Conservation (phyloP, 1,140 invertebrate genomes). For the Drosophila persimilis region DNA sequence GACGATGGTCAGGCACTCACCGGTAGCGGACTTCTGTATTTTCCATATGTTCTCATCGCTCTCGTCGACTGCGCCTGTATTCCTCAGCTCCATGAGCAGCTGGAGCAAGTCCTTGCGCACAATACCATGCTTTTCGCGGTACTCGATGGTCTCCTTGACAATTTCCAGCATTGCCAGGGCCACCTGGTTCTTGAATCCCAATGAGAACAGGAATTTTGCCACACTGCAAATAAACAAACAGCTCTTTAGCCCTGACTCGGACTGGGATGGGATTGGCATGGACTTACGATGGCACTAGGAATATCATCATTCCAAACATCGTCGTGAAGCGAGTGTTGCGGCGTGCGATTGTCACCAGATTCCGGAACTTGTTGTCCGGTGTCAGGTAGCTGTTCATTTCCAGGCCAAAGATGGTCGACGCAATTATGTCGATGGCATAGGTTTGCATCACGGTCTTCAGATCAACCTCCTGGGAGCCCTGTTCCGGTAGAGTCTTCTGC, state of each 20-base stretch:
- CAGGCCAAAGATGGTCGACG: conserved; percentile 69
- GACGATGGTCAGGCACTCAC: conserved; percentile 8
- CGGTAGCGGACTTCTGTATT: conserved; percentile 48
- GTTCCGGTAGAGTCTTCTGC: conserved; percentile 43
- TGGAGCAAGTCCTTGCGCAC: conserved; percentile 85
- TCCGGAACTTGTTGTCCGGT: conserved; percentile 67
- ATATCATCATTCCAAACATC: conserved; percentile 53
- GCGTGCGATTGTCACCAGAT: conserved; percentile 26
- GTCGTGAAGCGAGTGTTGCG: conserved; percentile 17
- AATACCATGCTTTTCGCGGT: conserved; percentile 84
- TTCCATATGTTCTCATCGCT: conserved; percentile 67
- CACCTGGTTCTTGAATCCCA: conserved; percentile 52
- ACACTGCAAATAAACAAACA: conserved; percentile 27
- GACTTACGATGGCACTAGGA: conserved; percentile 70
- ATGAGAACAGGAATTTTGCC: conserved; percentile 39
- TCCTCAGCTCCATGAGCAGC: conserved; percentile 84
- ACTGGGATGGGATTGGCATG: accelerated
- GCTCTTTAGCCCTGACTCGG: background rate
- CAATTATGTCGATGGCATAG: conserved; percentile 76
- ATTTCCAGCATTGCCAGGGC: conserved; percentile 63
- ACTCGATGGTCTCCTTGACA: conserved; percentile 84
- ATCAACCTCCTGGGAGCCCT: conserved; percentile 52
- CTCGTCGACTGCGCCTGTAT: conserved; percentile 81
- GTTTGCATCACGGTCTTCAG: conserved; percentile 57
- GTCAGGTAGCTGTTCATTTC: conserved; percentile 70